These are phyloP conservation scores for Tyrophagus putrescentiae DNA, from an alignment of 1,140 invertebrate genomes.

Conservation along the genomic window DNA sequence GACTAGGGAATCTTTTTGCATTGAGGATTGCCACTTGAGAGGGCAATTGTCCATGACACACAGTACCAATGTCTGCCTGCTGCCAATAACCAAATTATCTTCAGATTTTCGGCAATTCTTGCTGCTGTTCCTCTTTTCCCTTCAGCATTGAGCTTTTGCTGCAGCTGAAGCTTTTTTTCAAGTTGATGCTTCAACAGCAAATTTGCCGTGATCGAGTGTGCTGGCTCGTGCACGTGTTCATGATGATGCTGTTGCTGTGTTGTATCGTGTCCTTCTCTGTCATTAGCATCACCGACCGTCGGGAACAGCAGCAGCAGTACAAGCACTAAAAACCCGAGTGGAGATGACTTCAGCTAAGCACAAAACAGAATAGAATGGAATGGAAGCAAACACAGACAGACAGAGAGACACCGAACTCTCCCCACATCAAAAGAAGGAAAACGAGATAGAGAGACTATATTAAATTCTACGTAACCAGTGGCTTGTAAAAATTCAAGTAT, in stretches of 20 bases:
- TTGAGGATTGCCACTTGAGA: constrained; percentile 2
- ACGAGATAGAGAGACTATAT: neutral
- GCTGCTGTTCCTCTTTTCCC: too few relatives aligned
- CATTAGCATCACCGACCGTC: neutral
- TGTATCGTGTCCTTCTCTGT: neutral
- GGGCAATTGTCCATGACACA: constrained; percentile 7
- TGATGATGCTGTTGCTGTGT: neutral
- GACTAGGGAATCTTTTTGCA: too few relatives aligned
- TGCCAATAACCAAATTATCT: constrained; percentile 8
- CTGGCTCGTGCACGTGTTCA: neutral
- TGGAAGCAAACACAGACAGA: too few relatives aligned
- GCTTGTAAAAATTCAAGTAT: constrained; percentile 18
- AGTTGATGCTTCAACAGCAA: neutral
- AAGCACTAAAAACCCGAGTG: too few relatives aligned
- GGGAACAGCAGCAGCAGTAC: too few relatives aligned
- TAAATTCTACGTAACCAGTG: constrained; percentile 8
- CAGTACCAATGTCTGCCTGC: too few relatives aligned
- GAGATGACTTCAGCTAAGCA: neutral
- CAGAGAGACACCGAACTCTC: neutral
- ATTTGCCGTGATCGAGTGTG: neutral
- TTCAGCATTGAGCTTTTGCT: neutral
- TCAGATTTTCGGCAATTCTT: neutral
- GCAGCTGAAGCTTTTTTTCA: neutral
- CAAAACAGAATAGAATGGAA: neutral
- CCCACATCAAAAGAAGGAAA: neutral